These are phyloP conservation scores for Alectura lathami DNA, from an alignment of 2,113 vertebrate genomes.

Conservation along the genomic window DNA sequence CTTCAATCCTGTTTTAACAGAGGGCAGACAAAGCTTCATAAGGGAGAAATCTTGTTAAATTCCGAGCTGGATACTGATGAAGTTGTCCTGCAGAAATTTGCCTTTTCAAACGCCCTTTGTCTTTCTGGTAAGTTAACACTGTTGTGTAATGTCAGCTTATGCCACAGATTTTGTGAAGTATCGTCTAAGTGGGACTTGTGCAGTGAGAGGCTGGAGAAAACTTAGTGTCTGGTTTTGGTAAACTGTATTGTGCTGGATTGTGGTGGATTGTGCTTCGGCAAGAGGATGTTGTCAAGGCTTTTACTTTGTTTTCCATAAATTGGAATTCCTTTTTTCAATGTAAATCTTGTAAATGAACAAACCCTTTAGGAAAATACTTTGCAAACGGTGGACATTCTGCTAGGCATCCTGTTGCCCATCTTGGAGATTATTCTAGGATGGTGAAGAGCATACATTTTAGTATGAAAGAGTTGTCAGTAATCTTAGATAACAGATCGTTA, in stretches of 20 bases:
- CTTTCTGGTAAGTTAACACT: constrained; percentile 85
- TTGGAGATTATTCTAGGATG: not conserved
- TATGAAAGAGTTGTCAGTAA: not conserved
- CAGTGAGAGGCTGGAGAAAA: not conserved
- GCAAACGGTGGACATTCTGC: not conserved
- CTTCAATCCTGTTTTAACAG: constrained; percentile 73
- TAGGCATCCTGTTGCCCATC: not conserved
- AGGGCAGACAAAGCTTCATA: constrained; percentile 89
- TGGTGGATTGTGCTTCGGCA: not conserved
- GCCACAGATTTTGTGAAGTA: not conserved
- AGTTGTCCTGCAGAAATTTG: constrained; percentile 91
- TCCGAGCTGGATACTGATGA: constrained; percentile 81
- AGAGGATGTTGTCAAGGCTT: not conserved
- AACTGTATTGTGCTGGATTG: not conserved
- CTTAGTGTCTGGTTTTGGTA: not conserved
- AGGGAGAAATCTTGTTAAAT: constrained; percentile 88
- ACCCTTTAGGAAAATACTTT: not conserved
- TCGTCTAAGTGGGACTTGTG: not conserved
- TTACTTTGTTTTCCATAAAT: not conserved
- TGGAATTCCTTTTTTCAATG: not conserved
- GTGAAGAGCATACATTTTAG: not conserved
- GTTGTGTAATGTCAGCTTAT: not conserved
- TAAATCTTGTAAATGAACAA: not conserved
- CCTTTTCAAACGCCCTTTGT: constrained; percentile 96
- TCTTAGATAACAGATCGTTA: not conserved